Conservation (phyloP, 1,140 invertebrate genomes). For the Carposina sasakii region DNA sequence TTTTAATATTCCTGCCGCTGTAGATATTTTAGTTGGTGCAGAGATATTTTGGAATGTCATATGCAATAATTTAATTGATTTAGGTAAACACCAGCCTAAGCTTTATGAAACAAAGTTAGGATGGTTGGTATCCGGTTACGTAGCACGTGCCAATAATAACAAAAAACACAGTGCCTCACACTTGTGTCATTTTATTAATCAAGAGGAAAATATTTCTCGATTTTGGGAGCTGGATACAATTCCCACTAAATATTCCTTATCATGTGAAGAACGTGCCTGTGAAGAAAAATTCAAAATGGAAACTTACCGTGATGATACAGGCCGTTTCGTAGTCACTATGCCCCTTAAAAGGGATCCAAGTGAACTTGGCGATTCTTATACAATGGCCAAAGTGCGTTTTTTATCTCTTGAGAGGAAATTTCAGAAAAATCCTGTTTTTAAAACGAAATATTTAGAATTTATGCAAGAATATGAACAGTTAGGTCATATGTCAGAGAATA, state of each 20-base stretch:
- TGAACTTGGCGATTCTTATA: constrained; percentile 5
- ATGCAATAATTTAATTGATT: constrained; percentile 20
- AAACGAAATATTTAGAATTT: constrained; percentile 5
- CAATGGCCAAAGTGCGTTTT: constrained; percentile 2
- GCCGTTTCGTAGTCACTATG: constrained; percentile 18
- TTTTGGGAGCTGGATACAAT: constrained; percentile 24
- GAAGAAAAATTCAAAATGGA: constrained; percentile 16
- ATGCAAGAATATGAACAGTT: constrained; percentile 10
- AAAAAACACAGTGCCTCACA: neutral
- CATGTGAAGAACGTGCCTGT: constrained; percentile 17
- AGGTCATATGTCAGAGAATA: constrained; percentile 5
- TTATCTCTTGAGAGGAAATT: constrained; percentile 8
- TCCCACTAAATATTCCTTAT: constrained; percentile 14
- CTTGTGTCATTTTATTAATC: constrained; percentile 5
- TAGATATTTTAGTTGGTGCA: constrained; percentile 9
- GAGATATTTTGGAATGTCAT: constrained; percentile 14
- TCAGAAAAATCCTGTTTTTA: constrained; percentile 6
- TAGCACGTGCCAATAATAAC: neutral
- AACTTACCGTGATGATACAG: constrained; percentile 12
- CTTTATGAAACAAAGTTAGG: constrained; percentile 25
- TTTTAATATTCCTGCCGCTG: constrained; percentile 4
- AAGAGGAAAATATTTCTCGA: constrained; percentile 12
- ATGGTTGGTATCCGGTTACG: constrained; percentile 24
- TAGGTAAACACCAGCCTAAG: constrained; percentile 28
- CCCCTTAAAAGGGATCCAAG: neutral